Percentiles rank a stretch among this genome's conserved stretches.
Conservation (phyloP, 2,888 invertebrate species). For the Acrobasis repandana region DNA sequence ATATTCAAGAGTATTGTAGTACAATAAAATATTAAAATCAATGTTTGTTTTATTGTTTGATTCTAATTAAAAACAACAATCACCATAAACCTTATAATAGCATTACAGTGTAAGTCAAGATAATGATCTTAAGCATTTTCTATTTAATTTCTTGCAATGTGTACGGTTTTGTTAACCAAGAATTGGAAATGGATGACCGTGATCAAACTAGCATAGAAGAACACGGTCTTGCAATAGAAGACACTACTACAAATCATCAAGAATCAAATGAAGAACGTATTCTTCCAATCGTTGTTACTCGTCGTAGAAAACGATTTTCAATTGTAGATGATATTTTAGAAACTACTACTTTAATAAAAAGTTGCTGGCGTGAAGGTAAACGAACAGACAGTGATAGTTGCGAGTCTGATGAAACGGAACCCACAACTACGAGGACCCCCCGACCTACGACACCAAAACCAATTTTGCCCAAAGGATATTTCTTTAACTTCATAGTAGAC, state of each 20-base stretch:
- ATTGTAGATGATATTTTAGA: neutral
- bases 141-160: slow-evolving; percentile 4
- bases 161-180: neutral
- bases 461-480: slow-evolving; percentile 46
- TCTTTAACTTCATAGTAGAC: slow-evolving; percentile 53
- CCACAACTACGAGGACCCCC: slow-evolving; percentile 25
- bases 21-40: slow-evolving; percentile 1
- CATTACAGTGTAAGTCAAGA: neutral
- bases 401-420: slow-evolving; percentile 20
- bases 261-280: neutral
- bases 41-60: neutral
- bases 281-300: neutral
- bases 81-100: slow-evolving; percentile 5
- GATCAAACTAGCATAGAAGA: neutral
- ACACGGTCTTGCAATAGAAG: neutral
- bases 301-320: neutral
- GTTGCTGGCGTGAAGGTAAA: neutral
- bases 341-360: neutral
- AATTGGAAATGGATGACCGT: neutral
- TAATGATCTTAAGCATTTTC: neutral
- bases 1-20: neutral
- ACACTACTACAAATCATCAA: neutral
- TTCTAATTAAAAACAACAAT: slow-evolving; percentile 11
- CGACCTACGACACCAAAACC: slow-evolving; percentile 27
- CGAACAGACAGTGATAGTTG: neutral